These are phyloP conservation scores for Nyctalus aviator DNA, from an alignment of 2,797 vertebrate genomes.

Conservation along the genomic window DNA sequence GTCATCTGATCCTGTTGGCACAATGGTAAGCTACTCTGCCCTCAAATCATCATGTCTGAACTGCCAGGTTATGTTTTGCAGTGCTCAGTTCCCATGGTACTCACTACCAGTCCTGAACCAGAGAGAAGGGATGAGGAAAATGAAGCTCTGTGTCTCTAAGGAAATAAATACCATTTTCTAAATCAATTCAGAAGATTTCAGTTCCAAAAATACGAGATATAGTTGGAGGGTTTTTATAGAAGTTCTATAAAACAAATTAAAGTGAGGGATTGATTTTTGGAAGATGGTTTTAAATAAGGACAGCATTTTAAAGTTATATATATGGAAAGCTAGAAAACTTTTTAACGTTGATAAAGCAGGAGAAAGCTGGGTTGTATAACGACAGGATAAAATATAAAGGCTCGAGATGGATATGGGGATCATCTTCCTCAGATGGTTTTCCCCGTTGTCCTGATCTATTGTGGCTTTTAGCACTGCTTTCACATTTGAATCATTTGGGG, in stretches of 20 bases:
- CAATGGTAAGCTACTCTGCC: not conserved
- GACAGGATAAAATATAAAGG: not conserved
- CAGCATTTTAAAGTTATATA: not conserved
- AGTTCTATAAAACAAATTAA: constrained; percentile 57
- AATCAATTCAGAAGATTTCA: constrained; percentile 55
- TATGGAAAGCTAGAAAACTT: constrained; percentile 14
- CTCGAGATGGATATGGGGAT: not conserved
- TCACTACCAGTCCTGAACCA: not conserved
- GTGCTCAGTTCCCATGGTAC: not conserved
- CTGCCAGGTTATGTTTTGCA: not conserved
- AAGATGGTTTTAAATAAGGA: constrained; percentile 39
- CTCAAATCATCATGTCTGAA: not conserved
- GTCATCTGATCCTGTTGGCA: not conserved
- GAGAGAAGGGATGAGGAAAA: constrained; percentile 45
- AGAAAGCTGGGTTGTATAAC: not conserved
- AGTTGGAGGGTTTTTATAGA: not conserved
- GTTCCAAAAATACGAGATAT: constrained; percentile 17
- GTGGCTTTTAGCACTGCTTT: not conserved
- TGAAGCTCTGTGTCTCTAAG: not conserved
- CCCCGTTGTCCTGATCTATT: not conserved
- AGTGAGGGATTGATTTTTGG: not conserved
- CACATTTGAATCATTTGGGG: not conserved
- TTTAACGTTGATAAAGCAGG: not conserved
- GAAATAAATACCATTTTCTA: constrained; percentile 52
- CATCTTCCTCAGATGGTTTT: not conserved